Percentiles rank a stretch among this genome's conserved stretches.
Evolutionary conservation across 2,888 invertebrate genomes (phyloP).

Genomic region (Meghimatium bilineatum): DNA sequence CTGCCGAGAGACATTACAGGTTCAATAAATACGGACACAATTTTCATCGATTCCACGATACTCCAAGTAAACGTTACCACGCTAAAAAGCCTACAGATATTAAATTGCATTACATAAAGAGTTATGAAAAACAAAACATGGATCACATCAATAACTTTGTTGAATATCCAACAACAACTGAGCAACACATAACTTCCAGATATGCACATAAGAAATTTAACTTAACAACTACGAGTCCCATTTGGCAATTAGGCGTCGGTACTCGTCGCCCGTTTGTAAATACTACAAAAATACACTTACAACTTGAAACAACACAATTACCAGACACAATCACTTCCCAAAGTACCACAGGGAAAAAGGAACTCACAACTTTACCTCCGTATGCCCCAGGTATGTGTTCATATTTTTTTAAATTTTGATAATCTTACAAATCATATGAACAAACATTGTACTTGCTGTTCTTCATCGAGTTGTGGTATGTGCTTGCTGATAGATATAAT

Average conservation of each 20-base stretch:
- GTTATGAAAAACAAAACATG: not conserved
- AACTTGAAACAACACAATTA: not conserved
- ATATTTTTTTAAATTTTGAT: not conserved
- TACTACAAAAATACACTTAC: not conserved
- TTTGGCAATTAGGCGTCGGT: not conserved
- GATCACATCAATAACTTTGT: not conserved
- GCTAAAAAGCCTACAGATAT: not conserved
- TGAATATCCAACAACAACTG: not conserved
- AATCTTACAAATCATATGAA: no score
- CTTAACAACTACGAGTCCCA: not conserved
- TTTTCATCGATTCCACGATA: not conserved
- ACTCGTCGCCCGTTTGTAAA: not conserved
- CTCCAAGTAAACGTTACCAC: not conserved
- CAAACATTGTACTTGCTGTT: no score
- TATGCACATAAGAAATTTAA: not conserved
- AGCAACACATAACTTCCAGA: not conserved
- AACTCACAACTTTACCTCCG: not conserved
- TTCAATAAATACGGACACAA: not conserved
- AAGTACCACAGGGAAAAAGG: not conserved
- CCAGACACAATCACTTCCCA: not conserved
- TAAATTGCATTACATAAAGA: not conserved
- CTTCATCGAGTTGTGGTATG: no score
- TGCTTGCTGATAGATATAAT: no score
- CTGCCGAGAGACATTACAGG: not conserved
- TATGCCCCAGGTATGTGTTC: conserved; percentile 23